Evolutionary conservation across 1,140 invertebrate species (phyloP), one percentile per base, ranked within the genome.

Genomic region (Diachasmimorpha longicaudata): DNA sequence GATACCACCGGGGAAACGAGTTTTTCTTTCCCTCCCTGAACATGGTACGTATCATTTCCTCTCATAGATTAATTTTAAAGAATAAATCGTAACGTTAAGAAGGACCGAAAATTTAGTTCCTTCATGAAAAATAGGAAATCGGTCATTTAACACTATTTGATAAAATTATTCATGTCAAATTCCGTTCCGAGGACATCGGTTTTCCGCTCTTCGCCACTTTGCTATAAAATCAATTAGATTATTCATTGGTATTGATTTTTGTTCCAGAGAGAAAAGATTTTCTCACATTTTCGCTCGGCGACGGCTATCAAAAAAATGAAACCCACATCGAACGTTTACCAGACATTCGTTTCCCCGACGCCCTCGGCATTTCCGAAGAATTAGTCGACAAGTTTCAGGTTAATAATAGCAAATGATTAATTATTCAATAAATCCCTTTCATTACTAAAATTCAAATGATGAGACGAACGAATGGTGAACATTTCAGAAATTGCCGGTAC

Each of bases 401-500:
- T 68, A 79, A 63, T 73, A 37, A 44, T 74, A 74, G 31, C 66
- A 63, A 73, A 58, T 48, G 4, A 4, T 69, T 36, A 48, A 31
- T 39, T 58, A 46, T 37, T n/a, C 42, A 25, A 66, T 44, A 8
- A 37, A 6, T n/a, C 14, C 14, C 48, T 19, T 19, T 46, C 9
- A 71, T 48, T 67, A 37, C 44, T 74, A 21, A 67, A 70, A 23
- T 44, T n/a, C 13, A 16, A 58, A 74, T 37, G 73, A 69, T 46
- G 10, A 77, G 39, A 66, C n/a, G 25, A 74, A 19, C 52, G 19
- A 48, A 2, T 66, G 44, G 25, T 66, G 21, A 67, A 74, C 46
- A 48, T 74, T 82, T 36, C 76, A 81, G 81, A 63, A 44, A 42
- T 72, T 81, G 8, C 31, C 78, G 8, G 72, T 70, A 5, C 80